Evolutionary conservation across 2,113 vertebrate species (phyloP).

Genomic region (Thermophis baileyi): DNA sequence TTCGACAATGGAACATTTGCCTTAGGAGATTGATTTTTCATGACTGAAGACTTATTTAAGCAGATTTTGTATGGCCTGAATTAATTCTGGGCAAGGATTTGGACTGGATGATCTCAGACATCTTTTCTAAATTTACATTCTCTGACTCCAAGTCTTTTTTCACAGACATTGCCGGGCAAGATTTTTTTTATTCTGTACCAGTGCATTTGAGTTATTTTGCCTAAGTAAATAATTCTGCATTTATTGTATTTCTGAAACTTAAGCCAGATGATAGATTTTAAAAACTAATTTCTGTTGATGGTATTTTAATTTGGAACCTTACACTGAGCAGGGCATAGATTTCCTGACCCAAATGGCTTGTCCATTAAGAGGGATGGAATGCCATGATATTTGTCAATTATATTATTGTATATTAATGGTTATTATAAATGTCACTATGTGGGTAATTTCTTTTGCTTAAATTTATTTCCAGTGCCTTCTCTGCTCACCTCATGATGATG

Average conservation of each 20-base stretch:
- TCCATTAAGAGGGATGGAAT: not conserved
- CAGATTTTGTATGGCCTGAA: not conserved
- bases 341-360: not conserved
- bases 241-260: not conserved
- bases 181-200: not conserved
- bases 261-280: not conserved
- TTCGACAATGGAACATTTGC: not conserved
- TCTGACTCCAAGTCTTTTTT: not conserved
- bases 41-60: not conserved
- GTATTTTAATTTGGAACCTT: not conserved
- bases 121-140: not conserved
- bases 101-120: not conserved
- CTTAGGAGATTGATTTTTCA: not conserved
- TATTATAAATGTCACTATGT: not conserved
- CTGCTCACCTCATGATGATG: not conserved
- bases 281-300: not conserved
- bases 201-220: not conserved
- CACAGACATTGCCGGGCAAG: not conserved
- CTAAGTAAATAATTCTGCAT: not conserved
- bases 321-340: not conserved
- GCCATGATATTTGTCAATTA: not conserved
- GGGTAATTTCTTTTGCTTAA: not conserved
- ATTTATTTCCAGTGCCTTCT: not conserved
- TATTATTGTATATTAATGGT: not conserved
- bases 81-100: not conserved